These are phyloP conservation scores for Pteronotus mesoamericanus DNA, from an alignment of 2,797 vertebrate genomes.

Conservation along the genomic window DNA sequence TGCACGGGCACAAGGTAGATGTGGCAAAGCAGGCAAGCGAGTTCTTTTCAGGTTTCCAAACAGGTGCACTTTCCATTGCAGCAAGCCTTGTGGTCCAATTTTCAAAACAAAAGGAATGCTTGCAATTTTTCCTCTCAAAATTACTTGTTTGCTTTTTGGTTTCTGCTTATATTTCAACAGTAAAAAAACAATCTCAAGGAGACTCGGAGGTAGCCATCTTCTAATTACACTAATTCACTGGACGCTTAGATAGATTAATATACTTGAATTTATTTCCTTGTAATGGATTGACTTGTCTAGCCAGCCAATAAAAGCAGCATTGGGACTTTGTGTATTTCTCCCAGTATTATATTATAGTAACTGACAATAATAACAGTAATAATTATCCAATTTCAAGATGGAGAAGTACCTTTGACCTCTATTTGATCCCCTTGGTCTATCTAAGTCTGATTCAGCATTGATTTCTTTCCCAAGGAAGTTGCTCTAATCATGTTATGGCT, in stretches of 20 bases:
- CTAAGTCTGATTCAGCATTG: conserved; percentile 65
- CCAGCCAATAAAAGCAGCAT: conserved; percentile 45
- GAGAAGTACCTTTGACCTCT: conserved; percentile 57
- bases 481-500: conserved; percentile 64
- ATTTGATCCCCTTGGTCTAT: conserved; percentile 64
- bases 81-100: neutral
- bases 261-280: conserved; percentile 44
- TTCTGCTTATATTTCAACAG: neutral
- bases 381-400: conserved; percentile 65
- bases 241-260: conserved; percentile 42
- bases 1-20: neutral
- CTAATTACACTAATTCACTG: conserved; percentile 58
- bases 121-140: neutral
- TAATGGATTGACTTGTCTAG: conserved; percentile 63
- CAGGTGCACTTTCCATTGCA: neutral
- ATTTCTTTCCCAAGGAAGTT: conserved; percentile 70
- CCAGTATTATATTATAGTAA: conserved; percentile 27
- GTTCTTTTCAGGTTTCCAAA: neutral
- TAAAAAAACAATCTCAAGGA: neutral
- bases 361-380: conserved; percentile 51
- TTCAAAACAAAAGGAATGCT: neutral
- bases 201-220: neutral
- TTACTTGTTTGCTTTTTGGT: neutral
- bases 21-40: neutral
- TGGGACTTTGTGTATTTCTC: conserved; percentile 8